phyloP scores from a whole-genome alignment of 2,888 invertebrate species.

The Chymomyza procnemis region DNA sequence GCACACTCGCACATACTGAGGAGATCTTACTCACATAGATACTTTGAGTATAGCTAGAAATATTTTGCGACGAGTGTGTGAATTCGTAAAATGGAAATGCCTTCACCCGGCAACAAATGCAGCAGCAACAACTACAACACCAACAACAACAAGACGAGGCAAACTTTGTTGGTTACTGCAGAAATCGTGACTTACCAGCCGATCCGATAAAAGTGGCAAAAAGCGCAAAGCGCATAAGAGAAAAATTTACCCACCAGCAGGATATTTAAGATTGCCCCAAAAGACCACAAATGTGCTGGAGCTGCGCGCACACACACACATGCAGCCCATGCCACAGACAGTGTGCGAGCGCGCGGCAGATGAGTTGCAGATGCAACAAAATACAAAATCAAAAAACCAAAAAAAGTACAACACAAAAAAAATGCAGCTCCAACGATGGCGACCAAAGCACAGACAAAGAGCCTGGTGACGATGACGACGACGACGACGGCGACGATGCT shows the following conservation, averaged over 20 bases:
- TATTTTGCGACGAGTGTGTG: slow-evolving; percentile 15
- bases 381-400: slow-evolving; percentile 7
- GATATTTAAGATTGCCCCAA: slow-evolving; percentile 75
- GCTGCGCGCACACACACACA: slow-evolving; percentile 13
- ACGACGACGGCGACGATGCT: slow-evolving; percentile 5
- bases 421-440: slow-evolving; percentile 47
- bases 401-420: slow-evolving; percentile 20
- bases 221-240: slow-evolving; percentile 53
- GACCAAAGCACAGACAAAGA: slow-evolving; percentile 2
- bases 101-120: slow-evolving; percentile 32
- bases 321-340: neutral
- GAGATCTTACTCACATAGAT: neutral
- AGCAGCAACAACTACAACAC: slow-evolving; percentile 15
- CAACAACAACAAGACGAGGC: neutral
- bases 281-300: slow-evolving; percentile 62
- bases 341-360: neutral
- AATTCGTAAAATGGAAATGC: slow-evolving; percentile 20
- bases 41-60: neutral
- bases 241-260: slow-evolving; percentile 77
- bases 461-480: slow-evolving; percentile 4
- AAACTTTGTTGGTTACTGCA: slow-evolving; percentile 48
- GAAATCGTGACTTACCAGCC: slow-evolving; percentile 76
- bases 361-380: slow-evolving; percentile 23
- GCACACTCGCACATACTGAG: neutral
- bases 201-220: slow-evolving; percentile 74